Conservation (phyloP, 2,888 invertebrate genomes). For the Acanthopleura granulata region DNA sequence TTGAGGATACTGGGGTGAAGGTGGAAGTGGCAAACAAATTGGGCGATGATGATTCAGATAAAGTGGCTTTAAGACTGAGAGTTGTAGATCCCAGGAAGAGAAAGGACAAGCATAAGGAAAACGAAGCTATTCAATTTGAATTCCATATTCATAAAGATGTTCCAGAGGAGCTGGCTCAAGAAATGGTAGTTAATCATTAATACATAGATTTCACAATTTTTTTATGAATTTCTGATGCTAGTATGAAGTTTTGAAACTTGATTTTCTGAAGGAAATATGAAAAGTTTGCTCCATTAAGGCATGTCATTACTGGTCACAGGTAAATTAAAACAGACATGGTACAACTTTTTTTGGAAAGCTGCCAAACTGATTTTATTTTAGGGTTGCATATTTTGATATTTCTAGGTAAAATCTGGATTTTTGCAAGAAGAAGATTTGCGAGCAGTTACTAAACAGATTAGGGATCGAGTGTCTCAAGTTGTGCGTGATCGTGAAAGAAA, state of each 20-base stretch:
- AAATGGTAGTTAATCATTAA: slow-evolving; percentile 78
- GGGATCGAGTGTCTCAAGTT: slow-evolving; percentile 86
- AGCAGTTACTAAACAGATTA: slow-evolving; percentile 90
- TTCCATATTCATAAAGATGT: slow-evolving; percentile 93
- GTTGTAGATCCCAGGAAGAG: slow-evolving; percentile 97
- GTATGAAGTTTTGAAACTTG: too few species aligned
- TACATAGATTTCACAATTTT: too few species aligned
- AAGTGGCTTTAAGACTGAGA: slow-evolving; percentile 85
- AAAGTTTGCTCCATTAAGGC: too few species aligned
- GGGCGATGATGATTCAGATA: slow-evolving; percentile 48
- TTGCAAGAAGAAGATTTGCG: slow-evolving; percentile 95
- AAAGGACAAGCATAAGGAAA: slow-evolving; percentile 97
- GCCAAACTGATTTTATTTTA: too few species aligned
- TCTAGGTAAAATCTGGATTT: slow-evolving; percentile 87
- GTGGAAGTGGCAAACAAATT: slow-evolving; percentile 81
- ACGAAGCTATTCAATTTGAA: slow-evolving; percentile 99
- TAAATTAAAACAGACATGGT: too few species aligned
- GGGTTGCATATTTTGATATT: background rate
- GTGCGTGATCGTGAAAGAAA: slow-evolving; percentile 76
- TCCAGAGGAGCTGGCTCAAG: slow-evolving; percentile 93
- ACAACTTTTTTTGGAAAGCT: too few species aligned
- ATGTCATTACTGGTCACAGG: too few species aligned
- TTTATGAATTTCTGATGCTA: too few species aligned
- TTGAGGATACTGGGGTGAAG: slow-evolving; percentile 89
- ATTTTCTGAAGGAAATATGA: too few species aligned